These are phyloP conservation scores for Andrena flavipes DNA, from an alignment of 2,888 invertebrate genomes.

Conservation along the genomic window DNA sequence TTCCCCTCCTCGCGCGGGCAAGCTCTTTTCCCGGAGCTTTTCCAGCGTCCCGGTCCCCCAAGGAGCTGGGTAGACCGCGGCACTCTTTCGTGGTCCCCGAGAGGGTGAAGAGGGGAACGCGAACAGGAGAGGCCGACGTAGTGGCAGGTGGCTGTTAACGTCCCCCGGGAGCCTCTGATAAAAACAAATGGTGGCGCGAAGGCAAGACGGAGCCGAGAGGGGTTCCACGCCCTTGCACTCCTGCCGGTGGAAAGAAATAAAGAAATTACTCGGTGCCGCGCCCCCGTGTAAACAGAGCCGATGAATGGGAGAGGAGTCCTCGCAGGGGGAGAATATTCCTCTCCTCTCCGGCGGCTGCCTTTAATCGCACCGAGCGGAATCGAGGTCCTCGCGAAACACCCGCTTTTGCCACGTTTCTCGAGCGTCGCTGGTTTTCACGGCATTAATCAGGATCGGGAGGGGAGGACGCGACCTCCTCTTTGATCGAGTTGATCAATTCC, in stretches of 20 bases:
- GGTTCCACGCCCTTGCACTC: slow-evolving; percentile 62
- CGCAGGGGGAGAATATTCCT: slow-evolving; percentile 46
- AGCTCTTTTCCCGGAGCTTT: slow-evolving; percentile 52
- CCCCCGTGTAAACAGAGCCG: slow-evolving; percentile 70
- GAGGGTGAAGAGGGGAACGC: slow-evolving; percentile 30
- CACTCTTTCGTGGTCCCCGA: slow-evolving; percentile 28
- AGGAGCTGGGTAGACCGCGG: slow-evolving; percentile 39
- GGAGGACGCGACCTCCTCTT: neutral
- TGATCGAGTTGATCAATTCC: neutral
- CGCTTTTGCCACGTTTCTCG: neutral
- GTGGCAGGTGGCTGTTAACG: slow-evolving; percentile 73
- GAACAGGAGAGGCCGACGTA: slow-evolving; percentile 51
- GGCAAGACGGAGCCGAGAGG: slow-evolving; percentile 63
- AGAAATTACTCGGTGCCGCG: slow-evolving; percentile 81
- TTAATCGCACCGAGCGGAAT: slow-evolving; percentile 57
- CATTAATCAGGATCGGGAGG: slow-evolving; percentile 33
- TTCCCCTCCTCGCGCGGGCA: slow-evolving; percentile 60
- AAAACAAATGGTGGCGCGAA: slow-evolving; percentile 83
- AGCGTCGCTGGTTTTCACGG: neutral
- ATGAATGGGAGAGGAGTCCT: slow-evolving; percentile 65
- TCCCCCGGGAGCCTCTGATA: slow-evolving; percentile 81
- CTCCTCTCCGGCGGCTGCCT: slow-evolving; percentile 22
- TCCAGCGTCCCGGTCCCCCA: slow-evolving; percentile 30
- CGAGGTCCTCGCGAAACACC: slow-evolving; percentile 26
- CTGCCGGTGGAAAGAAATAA: slow-evolving; percentile 79